Conservation (phyloP, 2,888 invertebrate genomes). For the Sthenelais limicola region DNA sequence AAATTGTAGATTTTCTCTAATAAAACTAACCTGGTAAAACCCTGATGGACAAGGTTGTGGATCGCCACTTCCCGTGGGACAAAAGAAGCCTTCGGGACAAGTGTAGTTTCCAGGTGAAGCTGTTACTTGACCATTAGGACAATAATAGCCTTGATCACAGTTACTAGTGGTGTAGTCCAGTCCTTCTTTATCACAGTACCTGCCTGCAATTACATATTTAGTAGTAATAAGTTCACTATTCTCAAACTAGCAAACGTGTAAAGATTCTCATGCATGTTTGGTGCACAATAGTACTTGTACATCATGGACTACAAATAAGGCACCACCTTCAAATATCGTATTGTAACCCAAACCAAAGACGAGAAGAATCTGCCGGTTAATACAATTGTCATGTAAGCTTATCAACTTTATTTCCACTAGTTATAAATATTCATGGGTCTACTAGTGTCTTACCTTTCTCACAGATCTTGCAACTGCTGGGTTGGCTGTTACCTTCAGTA, state of each 20-base stretch:
- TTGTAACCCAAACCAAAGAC: too few species aligned
- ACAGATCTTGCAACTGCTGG: slow-evolving; percentile 63
- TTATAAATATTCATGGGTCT: not conserved
- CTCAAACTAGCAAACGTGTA: too few species aligned
- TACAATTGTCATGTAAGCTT: not conserved
- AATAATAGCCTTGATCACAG: slow-evolving; percentile 61
- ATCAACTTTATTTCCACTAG: not conserved
- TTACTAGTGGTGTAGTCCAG: slow-evolving; percentile 52
- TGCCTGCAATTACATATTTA: too few species aligned
- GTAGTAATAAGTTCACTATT: too few species aligned
- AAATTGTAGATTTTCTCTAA: not conserved
- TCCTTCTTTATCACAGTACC: slow-evolving; percentile 65
- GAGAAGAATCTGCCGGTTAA: not conserved
- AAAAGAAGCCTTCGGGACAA: slow-evolving; percentile 66
- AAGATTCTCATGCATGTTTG: too few species aligned
- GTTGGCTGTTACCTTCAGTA: slow-evolving; percentile 53
- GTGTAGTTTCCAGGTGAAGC: slow-evolving; percentile 63
- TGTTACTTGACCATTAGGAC: slow-evolving; percentile 64
- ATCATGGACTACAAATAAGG: too few species aligned
- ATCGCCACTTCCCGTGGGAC: slow-evolving; percentile 59
- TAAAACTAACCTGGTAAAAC: slow-evolving; percentile 63
- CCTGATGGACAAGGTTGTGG: slow-evolving; percentile 66
- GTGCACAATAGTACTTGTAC: too few species aligned
- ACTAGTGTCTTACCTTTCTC: slow-evolving; percentile 56
- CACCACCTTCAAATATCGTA: too few species aligned